Conservation (phyloP, 2,113 vertebrate genomes). For the Hyaena hyaena region DNA sequence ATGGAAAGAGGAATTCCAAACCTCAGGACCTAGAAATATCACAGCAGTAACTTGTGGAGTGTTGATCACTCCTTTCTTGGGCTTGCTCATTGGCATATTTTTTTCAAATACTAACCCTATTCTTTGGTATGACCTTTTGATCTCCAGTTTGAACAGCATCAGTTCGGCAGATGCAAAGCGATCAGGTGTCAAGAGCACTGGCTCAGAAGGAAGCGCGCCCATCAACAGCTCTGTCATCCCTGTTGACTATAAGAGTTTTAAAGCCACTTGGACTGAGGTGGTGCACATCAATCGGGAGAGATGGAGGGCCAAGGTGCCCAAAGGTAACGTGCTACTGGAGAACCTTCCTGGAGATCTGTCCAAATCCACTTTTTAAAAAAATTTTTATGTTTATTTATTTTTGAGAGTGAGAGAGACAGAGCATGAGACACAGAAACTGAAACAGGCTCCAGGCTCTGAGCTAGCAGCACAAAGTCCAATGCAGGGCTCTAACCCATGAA, state of each 20-base stretch:
- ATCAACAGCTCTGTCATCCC: slow-evolving; percentile 92
- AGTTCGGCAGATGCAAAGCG: slow-evolving; percentile 91
- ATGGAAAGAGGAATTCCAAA: neutral
- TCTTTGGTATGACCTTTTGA: neutral
- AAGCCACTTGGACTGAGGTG: slow-evolving; percentile 95
- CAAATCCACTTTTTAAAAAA: neutral
- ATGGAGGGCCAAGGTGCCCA: slow-evolving; percentile 95
- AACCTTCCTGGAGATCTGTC: neutral
- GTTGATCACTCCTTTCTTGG: neutral
- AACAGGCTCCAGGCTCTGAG: no score
- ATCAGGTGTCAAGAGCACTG: slow-evolving; percentile 91
- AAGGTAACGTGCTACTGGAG: slow-evolving; percentile 88
- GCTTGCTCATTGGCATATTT: neutral
- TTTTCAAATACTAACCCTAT: neutral
- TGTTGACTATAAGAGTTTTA: slow-evolving; percentile 96
- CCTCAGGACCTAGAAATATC: neutral
- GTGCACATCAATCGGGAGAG: slow-evolving; percentile 95
- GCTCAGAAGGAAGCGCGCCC: slow-evolving; percentile 92
- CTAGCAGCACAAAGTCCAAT: no score
- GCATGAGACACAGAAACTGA: no score
- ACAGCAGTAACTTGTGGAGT: neutral
- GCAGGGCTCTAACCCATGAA: no score
- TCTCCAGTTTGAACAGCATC: slow-evolving; percentile 93
- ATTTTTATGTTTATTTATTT: no score
- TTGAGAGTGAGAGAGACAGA: no score